Evolutionary conservation across 37 sponge, comb jelly and placozoan species (phyloP).

Genomic region (Amphimedon queenslandica): DNA sequence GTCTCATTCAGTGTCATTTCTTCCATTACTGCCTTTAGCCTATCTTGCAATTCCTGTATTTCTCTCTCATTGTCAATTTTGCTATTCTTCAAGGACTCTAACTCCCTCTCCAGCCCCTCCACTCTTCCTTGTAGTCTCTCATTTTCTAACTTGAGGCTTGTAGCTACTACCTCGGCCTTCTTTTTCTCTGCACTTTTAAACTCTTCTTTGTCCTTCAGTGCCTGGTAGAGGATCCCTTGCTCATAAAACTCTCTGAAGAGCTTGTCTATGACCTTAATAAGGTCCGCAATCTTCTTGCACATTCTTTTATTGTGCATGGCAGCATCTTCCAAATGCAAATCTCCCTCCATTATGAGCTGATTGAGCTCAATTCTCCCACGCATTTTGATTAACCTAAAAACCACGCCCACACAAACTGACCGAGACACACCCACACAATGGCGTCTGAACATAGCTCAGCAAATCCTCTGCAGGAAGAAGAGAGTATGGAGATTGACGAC

Average conservation of each 20-base stretch:
- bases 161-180: background rate
- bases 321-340: background rate
- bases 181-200: background rate
- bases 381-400: too few relatives aligned
- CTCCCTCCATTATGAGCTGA: background rate
- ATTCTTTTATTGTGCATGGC: background rate
- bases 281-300: slow-evolving; percentile 27
- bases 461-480: slow-evolving; percentile 1
- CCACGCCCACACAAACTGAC: too few relatives aligned
- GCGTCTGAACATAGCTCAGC: too few relatives aligned
- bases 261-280: slow-evolving; percentile 17
- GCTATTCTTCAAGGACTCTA: background rate
- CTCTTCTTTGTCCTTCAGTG: background rate
- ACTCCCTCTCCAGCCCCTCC: background rate
- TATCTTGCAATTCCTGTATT: background rate
- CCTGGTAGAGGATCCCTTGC: background rate
- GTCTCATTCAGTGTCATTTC: background rate
- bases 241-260: slow-evolving; percentile 7
- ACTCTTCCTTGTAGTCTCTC: background rate
- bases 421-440: slow-evolving; percentile 1
- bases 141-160: background rate
- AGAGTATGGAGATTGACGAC: slow-evolving; percentile 73
- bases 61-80: background rate
- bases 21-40: background rate
- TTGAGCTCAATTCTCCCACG: too few relatives aligned